Base-by-base conservation (phyloP, 2,888 invertebrate species). In the Eremobia ochroleuca region DNA sequence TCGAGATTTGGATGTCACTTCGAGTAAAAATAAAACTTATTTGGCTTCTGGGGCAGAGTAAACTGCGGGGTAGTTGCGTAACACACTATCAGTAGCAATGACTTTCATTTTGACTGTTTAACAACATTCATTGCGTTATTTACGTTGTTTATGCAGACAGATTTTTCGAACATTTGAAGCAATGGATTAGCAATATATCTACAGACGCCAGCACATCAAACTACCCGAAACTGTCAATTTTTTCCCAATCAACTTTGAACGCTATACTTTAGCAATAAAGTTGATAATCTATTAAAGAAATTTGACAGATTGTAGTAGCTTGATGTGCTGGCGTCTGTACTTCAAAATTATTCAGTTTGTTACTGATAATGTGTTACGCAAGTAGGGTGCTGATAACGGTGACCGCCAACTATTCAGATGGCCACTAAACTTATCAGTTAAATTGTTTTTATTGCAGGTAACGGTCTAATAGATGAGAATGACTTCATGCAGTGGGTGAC, bases 401-500 rank as follows among this genome's bases (percentile, higher is more conserved):
- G 8, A 8, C 28, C 6, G 37, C n/a, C 40, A 18, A 4, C 15
- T 64, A 55, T 64, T 64, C 34, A 46, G n/a, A n/a, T n/a, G n/a
- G 43, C 15, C 6, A 28, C 21, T 43, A 49, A 58, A 34, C 31
- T 62, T 55, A 55, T 8, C 8, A 77, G n/a, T 49, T 58, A 8
- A 34, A n/a, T 52, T 68, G 4, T 73, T 40, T 52, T 37, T 0
- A 49, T 95, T 95, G 9, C 95, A 98, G 98, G 98, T 61, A 98
- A 97, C 90, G 98, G 98, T 84, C 95, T 98, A 90, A 98, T 98
- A 95, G 98, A 98, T 91, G 98, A 98, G 93, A 97, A 98, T 81
- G 98, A 98, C 93, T 98, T 98, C 94, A 97, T 98, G 93, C 97
- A 98, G 89, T 98, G 98, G 98, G 98, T 98, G 86, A 98, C 97